phyloP scores from a whole-genome alignment of 2,113 vertebrate genomes.

The Tiliqua scincoides region DNA sequence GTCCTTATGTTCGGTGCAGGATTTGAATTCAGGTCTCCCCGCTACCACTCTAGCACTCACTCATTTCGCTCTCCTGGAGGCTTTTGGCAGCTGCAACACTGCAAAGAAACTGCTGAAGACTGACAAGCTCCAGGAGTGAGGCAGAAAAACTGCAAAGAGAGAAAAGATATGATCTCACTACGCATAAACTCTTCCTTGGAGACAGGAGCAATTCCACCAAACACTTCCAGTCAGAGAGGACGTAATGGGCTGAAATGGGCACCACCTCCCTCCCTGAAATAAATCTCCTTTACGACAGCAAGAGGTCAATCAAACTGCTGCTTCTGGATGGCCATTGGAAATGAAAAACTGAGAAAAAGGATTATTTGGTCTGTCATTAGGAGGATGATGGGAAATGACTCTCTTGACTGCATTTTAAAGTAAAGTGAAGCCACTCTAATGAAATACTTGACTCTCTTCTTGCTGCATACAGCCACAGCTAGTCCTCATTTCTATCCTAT shows the following conservation, averaged over 20 bases:
- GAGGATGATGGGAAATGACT: background rate
- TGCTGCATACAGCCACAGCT: background rate
- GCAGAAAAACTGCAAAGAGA: background rate
- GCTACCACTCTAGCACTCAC: background rate
- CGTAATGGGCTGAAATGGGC: background rate
- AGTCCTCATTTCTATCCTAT: background rate
- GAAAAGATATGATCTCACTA: background rate
- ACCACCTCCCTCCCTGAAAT: background rate
- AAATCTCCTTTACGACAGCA: background rate
- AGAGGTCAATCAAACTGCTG: background rate
- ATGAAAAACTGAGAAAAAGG: background rate
- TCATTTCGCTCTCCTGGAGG: background rate
- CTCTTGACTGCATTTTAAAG: conserved; percentile 8
- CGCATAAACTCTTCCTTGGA: background rate
- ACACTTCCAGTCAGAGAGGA: background rate
- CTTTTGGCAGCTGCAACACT: background rate
- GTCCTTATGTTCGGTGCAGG: background rate
- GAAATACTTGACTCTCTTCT: background rate
- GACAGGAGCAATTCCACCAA: background rate
- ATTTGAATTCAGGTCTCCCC: background rate
- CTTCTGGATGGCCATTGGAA: background rate
- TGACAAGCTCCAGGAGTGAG: background rate
- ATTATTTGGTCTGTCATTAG: conserved; percentile 1
- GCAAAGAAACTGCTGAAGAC: background rate
- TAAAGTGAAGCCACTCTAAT: background rate